Conservation (phyloP, 2,797 vertebrate species). For the Florisuga fusca region DNA sequence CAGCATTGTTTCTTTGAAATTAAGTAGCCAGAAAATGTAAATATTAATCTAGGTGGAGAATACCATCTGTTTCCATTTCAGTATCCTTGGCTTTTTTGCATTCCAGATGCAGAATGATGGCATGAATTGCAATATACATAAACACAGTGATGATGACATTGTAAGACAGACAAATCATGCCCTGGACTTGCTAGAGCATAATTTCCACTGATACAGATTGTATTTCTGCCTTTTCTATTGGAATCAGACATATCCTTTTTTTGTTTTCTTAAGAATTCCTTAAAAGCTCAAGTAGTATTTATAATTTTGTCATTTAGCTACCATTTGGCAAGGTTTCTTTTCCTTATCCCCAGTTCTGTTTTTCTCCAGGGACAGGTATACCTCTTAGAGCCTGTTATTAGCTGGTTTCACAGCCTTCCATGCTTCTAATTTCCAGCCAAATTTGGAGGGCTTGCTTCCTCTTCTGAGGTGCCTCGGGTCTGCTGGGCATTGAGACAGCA, state of each 20-base stretch:
- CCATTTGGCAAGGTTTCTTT: not conserved
- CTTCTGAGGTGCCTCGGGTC: not conserved
- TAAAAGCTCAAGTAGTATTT: not conserved
- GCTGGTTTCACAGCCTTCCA: not conserved
- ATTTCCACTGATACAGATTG: not conserved
- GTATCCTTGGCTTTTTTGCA: not conserved
- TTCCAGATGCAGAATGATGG: slow-evolving; percentile 39
- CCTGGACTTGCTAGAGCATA: not conserved
- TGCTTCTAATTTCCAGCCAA: not conserved
- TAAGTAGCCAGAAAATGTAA: slow-evolving; percentile 24
- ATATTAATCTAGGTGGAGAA: slow-evolving; percentile 52
- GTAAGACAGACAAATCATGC: not conserved
- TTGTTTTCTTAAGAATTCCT: not conserved
- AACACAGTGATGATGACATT: not conserved
- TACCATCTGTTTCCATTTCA: slow-evolving; percentile 15
- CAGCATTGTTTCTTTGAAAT: not conserved
- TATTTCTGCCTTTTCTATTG: not conserved
- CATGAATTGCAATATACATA: not conserved
- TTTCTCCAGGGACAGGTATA: not conserved
- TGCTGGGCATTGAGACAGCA: not conserved
- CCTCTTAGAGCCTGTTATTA: not conserved
- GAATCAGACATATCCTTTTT: not conserved
- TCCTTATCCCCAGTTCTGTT: not conserved
- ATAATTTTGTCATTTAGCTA: not conserved
- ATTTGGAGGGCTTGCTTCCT: not conserved